Evolutionary conservation across 2,113 vertebrate genomes (phyloP).

Genomic region (Garra rufa): DNA sequence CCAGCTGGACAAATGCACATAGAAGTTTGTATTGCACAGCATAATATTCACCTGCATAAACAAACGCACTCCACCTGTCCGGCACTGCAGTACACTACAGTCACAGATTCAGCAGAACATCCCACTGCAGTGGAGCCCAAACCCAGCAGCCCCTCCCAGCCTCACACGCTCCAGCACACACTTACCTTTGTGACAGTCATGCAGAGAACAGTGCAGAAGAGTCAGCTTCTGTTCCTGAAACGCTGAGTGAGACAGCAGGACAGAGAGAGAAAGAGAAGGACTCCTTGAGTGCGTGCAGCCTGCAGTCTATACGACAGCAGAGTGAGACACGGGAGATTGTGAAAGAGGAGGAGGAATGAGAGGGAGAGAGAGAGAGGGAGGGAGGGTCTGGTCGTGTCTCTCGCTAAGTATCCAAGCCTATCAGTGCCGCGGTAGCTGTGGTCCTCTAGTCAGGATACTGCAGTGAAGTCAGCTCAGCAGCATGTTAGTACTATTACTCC

Average conservation of each 20-base stretch:
- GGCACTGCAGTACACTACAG: conserved; percentile 50
- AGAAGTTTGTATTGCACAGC: not conserved
- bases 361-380: conserved; percentile 51
- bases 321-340: conserved; percentile 29
- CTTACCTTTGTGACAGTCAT: conserved; percentile 96
- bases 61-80: conserved; percentile 31
- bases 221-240: conserved; percentile 71
- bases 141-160: conserved; percentile 43
- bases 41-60: not conserved
- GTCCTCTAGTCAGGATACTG: conserved; percentile 62
- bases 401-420: conserved; percentile 54
- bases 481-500: conserved; percentile 68
- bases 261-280: conserved; percentile 10
- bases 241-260: conserved; percentile 60
- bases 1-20: not conserved
- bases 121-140: conserved; percentile 10
- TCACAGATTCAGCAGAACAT: conserved; percentile 41
- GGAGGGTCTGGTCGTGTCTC: conserved; percentile 72
- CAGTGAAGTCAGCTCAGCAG: conserved; percentile 74
- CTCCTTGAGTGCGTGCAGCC: not conserved
- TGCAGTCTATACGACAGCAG: conserved; percentile 21
- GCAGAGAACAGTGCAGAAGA: conserved; percentile 81
- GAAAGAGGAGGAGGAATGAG: conserved; percentile 43
- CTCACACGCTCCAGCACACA: conserved; percentile 1
- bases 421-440: conserved; percentile 47